phyloP scores from a whole-genome alignment of 2,888 invertebrate genomes.

The Villa cingulata region DNA sequence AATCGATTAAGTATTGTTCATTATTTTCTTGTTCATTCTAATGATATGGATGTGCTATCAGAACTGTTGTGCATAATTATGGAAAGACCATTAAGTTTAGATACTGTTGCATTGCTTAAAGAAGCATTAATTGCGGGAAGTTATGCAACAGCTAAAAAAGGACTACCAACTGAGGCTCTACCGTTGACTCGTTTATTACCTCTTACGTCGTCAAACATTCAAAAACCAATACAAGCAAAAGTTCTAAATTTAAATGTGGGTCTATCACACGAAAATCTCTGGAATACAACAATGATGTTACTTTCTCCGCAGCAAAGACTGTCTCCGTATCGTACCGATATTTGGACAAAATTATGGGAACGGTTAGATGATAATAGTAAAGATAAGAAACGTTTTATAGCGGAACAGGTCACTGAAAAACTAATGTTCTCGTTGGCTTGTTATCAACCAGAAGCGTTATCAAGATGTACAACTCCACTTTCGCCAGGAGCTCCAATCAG shows the following conservation, averaged over 20 bases:
- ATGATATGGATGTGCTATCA: constrained; percentile 58
- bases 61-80: constrained; percentile 52
- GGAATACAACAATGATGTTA: constrained; percentile 72
- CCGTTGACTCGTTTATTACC: constrained; percentile 57
- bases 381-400: constrained; percentile 48
- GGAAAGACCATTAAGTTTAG: constrained; percentile 46
- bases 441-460: constrained; percentile 75
- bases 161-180: constrained; percentile 56
- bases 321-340: constrained; percentile 65
- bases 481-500: constrained; percentile 51
- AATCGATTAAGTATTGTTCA: constrained; percentile 70
- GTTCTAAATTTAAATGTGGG: constrained; percentile 43
- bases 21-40: constrained; percentile 64
- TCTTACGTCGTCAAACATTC: constrained; percentile 42
- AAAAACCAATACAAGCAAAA: constrained; percentile 34
- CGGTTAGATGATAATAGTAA: constrained; percentile 47
- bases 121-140: constrained; percentile 69
- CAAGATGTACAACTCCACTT: constrained; percentile 71
- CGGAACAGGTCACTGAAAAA: constrained; percentile 61
- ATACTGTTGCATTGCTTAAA: constrained; percentile 47
- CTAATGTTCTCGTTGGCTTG: constrained; percentile 66
- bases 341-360: constrained; percentile 73
- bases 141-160: constrained; percentile 54
- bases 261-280: constrained; percentile 59
- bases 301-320: constrained; percentile 71